phyloP scores from a whole-genome alignment of 2,797 vertebrate species.

The Hypotaenidia okinawae region DNA sequence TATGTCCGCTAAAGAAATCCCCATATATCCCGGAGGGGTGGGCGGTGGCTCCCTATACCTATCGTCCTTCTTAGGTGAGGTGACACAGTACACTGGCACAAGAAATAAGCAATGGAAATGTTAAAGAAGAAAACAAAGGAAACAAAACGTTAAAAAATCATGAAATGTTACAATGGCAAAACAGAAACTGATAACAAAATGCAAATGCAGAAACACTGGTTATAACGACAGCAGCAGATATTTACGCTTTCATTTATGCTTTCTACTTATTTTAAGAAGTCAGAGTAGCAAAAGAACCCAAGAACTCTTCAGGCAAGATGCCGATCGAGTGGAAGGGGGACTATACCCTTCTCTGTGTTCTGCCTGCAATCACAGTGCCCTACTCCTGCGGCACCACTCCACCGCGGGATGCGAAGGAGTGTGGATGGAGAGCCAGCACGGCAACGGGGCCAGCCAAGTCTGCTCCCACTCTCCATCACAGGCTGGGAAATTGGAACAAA shows the following conservation, averaged over 20 bases:
- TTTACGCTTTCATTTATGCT: conserved; percentile 15
- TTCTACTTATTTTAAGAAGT: not conserved
- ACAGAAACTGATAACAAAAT: conserved; percentile 76
- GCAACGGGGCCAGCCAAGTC: accelerated
- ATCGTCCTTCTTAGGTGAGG: conserved; percentile 94
- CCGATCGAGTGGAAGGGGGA: not conserved
- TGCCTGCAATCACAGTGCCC: not conserved
- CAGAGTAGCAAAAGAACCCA: not conserved
- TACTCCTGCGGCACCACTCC: not conserved
- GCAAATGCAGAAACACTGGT: conserved; percentile 76
- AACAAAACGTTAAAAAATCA: conserved; percentile 79
- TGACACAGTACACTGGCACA: conserved; percentile 97
- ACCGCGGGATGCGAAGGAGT: not conserved
- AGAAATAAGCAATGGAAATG: conserved; percentile 80
- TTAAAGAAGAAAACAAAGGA: conserved; percentile 77
- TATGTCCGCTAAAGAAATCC: conserved; percentile 91
- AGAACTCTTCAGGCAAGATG: not conserved
- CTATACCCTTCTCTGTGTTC: not conserved
- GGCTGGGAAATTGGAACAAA: not conserved
- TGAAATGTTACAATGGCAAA: conserved; percentile 82
- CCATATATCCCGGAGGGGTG: conserved; percentile 96
- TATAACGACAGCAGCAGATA: conserved; percentile 73
- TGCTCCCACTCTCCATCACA: not conserved
- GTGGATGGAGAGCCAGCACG: not conserved
- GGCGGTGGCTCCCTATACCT: conserved; percentile 96